Conservation (phyloP, 2,797 vertebrate genomes). For the Tapera naevia region DNA sequence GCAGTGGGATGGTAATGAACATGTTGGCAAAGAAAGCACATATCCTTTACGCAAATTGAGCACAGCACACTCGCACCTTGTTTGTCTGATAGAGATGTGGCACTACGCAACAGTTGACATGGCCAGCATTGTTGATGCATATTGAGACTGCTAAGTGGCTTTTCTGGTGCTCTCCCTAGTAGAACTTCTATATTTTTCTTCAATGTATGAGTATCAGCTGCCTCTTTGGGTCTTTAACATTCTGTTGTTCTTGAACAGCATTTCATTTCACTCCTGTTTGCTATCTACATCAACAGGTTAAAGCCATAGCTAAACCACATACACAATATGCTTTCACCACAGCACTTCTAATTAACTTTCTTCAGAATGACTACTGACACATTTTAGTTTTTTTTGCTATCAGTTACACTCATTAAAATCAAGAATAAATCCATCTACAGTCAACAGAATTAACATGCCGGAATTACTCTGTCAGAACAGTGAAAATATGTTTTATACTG, state of each 20-base stretch:
- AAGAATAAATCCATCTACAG: slow-evolving; percentile 13
- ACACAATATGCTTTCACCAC: neutral
- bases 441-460: slow-evolving; percentile 3
- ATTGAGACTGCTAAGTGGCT: neutral
- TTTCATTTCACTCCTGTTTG: neutral
- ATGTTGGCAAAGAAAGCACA: slow-evolving; percentile 24
- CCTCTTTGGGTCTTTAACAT: neutral
- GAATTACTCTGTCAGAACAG: slow-evolving; percentile 1
- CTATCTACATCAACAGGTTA: neutral
- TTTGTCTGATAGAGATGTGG: neutral
- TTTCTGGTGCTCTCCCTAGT: neutral
- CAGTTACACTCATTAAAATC: slow-evolving; percentile 1
- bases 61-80: slow-evolving; percentile 20
- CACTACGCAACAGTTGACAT: neutral
- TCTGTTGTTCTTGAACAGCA: neutral
- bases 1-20: slow-evolving; percentile 27
- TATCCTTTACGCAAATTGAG: slow-evolving; percentile 27
- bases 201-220: neutral
- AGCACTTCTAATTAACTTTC: slow-evolving; percentile 16
- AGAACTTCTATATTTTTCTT: slow-evolving; percentile 4
- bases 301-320: neutral
- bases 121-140: neutral
- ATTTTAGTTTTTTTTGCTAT: neutral
- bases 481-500: neutral
- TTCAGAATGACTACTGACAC: neutral